phyloP scores from a whole-genome alignment of 53 echinoderm and acorn worm species.

The Hippasteria phrygiana region DNA sequence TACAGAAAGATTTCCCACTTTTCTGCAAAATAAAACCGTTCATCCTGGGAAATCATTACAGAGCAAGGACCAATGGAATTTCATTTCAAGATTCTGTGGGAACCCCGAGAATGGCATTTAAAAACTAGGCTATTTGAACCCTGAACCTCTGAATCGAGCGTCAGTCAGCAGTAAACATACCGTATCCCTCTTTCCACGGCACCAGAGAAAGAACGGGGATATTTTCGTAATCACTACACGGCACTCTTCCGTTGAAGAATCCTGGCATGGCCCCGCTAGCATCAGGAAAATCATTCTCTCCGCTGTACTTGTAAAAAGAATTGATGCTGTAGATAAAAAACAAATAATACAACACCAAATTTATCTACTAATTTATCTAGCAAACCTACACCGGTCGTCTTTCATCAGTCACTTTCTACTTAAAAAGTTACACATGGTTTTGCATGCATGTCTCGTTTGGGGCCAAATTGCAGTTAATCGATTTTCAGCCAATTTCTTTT shows the following conservation, averaged over 20 bases:
- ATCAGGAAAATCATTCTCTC: conserved; percentile 64
- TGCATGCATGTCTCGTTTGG: no score
- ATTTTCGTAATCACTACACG: conserved; percentile 51
- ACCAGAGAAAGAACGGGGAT: conserved; percentile 68
- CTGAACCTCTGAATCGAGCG: not conserved
- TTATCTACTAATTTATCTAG: not conserved
- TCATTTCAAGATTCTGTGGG: no score
- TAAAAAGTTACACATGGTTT: no score
- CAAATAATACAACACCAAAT: not conserved
- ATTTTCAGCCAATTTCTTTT: not conserved
- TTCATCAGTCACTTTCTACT: no score
- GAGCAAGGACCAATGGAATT: no score
- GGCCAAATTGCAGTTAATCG: no score
- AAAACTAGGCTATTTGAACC: not conserved
- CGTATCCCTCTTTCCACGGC: conserved; percentile 63
- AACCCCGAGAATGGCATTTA: no score
- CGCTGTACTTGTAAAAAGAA: conserved; percentile 76
- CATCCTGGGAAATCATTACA: no score
- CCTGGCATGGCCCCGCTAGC: conserved; percentile 65
- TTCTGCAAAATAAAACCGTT: no score
- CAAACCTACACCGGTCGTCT: not conserved
- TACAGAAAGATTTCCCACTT: no score
- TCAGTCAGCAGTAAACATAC: not conserved
- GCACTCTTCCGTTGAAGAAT: conserved; percentile 69
- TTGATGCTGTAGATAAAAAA: conserved; percentile 44